These are phyloP conservation scores for Gymnoscelis rufifasciata DNA, from an alignment of 2,888 invertebrate species.

Conservation along the genomic window DNA sequence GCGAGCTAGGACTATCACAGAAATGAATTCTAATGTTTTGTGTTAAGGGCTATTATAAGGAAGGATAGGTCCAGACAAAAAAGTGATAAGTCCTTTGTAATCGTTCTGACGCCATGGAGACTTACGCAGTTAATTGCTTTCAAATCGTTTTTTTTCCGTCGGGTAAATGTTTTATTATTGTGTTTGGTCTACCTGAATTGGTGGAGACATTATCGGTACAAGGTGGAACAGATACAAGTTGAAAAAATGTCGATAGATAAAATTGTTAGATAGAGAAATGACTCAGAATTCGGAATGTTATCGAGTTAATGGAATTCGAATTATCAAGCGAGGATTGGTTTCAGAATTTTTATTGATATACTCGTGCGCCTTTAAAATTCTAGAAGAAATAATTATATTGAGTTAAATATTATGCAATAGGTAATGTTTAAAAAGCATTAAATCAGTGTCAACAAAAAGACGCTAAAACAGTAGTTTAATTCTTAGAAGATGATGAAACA, in stretches of 20 bases:
- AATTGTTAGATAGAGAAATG: conserved; percentile 28
- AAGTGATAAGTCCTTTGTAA: conserved; percentile 75
- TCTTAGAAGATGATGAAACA: too few species aligned
- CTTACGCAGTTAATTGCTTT: conserved; percentile 74
- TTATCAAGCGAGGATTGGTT: conserved; percentile 37
- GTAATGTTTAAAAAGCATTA: too few species aligned
- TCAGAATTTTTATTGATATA: conserved; percentile 1
- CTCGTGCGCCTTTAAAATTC: not conserved
- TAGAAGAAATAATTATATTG: too few species aligned
- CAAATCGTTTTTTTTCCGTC: conserved; percentile 56
- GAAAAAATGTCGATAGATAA: conserved; percentile 47
- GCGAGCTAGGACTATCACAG: conserved; percentile 2
- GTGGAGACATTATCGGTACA: conserved; percentile 55
- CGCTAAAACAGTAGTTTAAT: too few species aligned
- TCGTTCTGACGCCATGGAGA: conserved; percentile 73
- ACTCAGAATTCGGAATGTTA: conserved; percentile 56
- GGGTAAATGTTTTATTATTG: conserved; percentile 68
- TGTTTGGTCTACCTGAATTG: conserved; percentile 71
- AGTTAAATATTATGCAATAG: too few species aligned
- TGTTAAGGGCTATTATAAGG: conserved; percentile 32
- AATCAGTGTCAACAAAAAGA: too few species aligned
- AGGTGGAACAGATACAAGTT: conserved; percentile 47
- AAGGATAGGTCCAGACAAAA: conserved; percentile 43
- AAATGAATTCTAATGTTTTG: conserved; percentile 35
- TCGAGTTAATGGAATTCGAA: conserved; percentile 47